Evolutionary conservation across 2,113 vertebrate species (phyloP).

Genomic region (Parotia lawesii): DNA sequence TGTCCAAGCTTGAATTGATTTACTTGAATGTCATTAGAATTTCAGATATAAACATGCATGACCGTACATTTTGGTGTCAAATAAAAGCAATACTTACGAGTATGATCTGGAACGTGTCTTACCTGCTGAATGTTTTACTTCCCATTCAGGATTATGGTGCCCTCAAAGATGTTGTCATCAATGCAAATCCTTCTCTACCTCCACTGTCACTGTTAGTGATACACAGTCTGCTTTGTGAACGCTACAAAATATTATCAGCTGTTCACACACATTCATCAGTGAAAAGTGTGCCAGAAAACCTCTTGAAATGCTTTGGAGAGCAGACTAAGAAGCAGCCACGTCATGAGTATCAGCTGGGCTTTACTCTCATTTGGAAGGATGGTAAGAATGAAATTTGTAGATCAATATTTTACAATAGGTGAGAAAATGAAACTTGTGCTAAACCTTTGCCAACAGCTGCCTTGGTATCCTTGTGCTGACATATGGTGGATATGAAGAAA

Average conservation of each 20-base stretch:
- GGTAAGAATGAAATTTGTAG: constrained; percentile 72
- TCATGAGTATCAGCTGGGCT: constrained; percentile 87
- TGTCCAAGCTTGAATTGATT: not conserved
- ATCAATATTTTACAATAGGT: not conserved
- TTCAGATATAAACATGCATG: not conserved
- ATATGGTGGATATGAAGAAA: accelerated
- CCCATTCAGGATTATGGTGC: constrained; percentile 82
- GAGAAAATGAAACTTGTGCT: not conserved
- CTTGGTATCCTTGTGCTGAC: not conserved
- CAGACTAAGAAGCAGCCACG: constrained; percentile 78
- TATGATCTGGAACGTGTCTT: not conserved
- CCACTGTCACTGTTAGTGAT: constrained; percentile 89
- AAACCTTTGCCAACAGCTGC: not conserved
- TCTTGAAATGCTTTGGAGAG: constrained; percentile 89
- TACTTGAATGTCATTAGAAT: not conserved
- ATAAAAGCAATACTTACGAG: not conserved
- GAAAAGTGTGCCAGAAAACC: constrained; percentile 75
- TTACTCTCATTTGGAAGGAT: constrained; percentile 98
- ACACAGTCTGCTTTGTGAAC: constrained; percentile 86
- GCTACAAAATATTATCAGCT: constrained; percentile 83
- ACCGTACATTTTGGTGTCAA: not conserved
- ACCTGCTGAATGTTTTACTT: not conserved
- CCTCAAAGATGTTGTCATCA: constrained; percentile 92
- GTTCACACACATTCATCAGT: constrained; percentile 94
- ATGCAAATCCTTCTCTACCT: constrained; percentile 86